phyloP scores from a whole-genome alignment of 2,113 vertebrate genomes.

The Cyphomyrus discorhynchus region DNA sequence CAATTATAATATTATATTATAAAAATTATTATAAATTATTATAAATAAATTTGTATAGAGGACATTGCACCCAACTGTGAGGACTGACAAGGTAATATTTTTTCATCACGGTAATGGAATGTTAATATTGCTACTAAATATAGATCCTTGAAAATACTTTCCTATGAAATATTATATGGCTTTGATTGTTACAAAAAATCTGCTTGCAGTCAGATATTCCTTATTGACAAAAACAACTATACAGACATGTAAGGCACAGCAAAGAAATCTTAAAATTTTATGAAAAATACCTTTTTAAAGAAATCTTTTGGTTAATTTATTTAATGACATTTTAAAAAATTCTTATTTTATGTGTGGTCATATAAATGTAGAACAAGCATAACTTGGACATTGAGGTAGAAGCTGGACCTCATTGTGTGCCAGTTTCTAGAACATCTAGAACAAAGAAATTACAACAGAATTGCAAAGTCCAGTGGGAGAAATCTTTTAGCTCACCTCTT shows the following conservation, averaged over 20 bases:
- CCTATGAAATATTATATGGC: too few relatives aligned
- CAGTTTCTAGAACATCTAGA: not conserved
- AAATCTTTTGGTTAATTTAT: not conserved
- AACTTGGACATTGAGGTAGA: not conserved
- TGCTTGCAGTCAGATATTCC: not conserved
- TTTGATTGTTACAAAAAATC: too few relatives aligned
- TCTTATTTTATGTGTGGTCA: not conserved
- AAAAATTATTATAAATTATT: too few relatives aligned
- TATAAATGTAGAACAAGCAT: not conserved
- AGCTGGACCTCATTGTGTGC: not conserved
- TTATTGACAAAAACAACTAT: not conserved
- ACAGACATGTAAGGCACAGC: not conserved
- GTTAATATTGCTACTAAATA: too few relatives aligned
- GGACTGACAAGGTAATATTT: too few relatives aligned
- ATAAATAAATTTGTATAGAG: not conserved
- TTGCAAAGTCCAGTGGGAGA: not conserved
- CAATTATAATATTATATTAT: not conserved
- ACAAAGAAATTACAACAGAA: not conserved
- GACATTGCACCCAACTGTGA: too few relatives aligned
- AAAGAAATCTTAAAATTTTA: not conserved
- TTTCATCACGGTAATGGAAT: too few relatives aligned
- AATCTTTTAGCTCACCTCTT: slow-evolving; percentile 69
- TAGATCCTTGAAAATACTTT: too few relatives aligned
- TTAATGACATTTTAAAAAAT: not conserved
- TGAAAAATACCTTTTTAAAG: not conserved